Percentiles rank a stretch among this genome's conserved stretches.
These are phyloP conservation scores for Metopolophium dirhodum DNA, from an alignment of 1,140 invertebrate species.

Conservation along the genomic window DNA sequence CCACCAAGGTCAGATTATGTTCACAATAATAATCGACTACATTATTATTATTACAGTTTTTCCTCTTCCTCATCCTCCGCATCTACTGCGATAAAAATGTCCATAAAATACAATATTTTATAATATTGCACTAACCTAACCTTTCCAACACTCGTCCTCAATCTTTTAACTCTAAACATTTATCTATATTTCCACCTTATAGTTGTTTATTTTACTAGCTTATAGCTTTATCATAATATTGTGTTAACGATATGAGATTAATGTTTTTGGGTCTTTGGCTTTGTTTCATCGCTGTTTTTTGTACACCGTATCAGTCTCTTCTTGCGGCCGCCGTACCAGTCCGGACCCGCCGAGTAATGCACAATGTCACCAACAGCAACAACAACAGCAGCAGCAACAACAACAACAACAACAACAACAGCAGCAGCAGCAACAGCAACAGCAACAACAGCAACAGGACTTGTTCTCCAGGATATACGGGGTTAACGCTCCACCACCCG, in stretches of 20 bases:
- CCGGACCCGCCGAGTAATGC: constrained; percentile 20
- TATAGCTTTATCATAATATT: neutral
- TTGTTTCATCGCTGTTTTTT: neutral
- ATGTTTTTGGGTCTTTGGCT: neutral
- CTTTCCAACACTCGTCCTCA: neutral
- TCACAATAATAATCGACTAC: neutral
- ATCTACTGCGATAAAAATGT: neutral
- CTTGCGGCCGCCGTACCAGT: constrained; percentile 52
- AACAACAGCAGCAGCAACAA: constrained; percentile 42
- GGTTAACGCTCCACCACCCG: neutral
- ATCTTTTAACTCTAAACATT: neutral
- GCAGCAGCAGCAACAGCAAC: constrained; percentile 29
- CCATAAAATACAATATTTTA: neutral
- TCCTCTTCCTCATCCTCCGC: neutral
- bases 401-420: constrained; percentile 37
- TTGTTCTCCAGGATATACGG: constrained; percentile 51
- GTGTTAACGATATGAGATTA: neutral
- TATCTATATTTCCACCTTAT: neutral
- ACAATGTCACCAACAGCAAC: constrained; percentile 41
- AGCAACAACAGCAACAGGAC: constrained; percentile 40
- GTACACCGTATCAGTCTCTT: constrained; percentile 32
- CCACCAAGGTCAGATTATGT: constrained; percentile 62
- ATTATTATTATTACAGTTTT: neutral
- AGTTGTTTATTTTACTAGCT: neutral
- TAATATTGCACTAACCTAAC: neutral